These are phyloP conservation scores for Nemapogon koenigi DNA, from an alignment of 2,888 invertebrate species.

Conservation along the genomic window DNA sequence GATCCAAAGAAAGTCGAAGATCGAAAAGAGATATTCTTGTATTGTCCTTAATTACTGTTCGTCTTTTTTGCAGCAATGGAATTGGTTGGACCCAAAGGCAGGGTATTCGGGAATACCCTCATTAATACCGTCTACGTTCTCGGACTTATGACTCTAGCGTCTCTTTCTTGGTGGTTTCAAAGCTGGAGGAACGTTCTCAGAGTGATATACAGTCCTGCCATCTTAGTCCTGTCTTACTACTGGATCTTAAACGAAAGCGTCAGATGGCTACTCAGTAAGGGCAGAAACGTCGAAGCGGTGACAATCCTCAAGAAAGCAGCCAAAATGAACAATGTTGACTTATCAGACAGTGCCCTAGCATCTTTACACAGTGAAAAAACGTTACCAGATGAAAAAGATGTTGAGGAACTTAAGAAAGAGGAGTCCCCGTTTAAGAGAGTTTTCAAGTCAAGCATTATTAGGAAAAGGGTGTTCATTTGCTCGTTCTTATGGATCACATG, in stretches of 20 bases:
- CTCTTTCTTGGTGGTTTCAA: conserved; percentile 71
- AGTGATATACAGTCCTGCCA: conserved; percentile 72
- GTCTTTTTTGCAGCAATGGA: conserved; percentile 71
- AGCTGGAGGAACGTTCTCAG: conserved; percentile 74
- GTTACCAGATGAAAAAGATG: conserved; percentile 14
- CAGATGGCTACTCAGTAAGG: conserved; percentile 78
- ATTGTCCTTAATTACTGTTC: too few relatives aligned
- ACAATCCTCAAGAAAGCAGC: conserved; percentile 70
- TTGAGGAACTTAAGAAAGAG: conserved; percentile 19
- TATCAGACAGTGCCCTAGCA: conserved; percentile 44
- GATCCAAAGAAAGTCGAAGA: too few relatives aligned
- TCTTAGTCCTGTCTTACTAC: conserved; percentile 70
- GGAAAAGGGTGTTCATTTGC: conserved; percentile 66
- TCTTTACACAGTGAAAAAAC: conserved; percentile 31
- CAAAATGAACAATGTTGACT: conserved; percentile 62
- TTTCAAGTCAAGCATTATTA: conserved; percentile 60
- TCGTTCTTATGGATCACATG: conserved; percentile 82
- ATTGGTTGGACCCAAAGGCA: conserved; percentile 75
- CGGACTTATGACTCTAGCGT: conserved; percentile 73
- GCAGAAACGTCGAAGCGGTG: conserved; percentile 68
- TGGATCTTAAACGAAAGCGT: conserved; percentile 78
- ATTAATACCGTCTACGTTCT: conserved; percentile 74
- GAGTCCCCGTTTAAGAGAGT: conserved; percentile 42
- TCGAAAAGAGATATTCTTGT: too few relatives aligned
- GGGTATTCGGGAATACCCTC: conserved; percentile 77